phyloP scores from a whole-genome alignment of 2,113 vertebrate species.

The Heloderma charlesbogerti region DNA sequence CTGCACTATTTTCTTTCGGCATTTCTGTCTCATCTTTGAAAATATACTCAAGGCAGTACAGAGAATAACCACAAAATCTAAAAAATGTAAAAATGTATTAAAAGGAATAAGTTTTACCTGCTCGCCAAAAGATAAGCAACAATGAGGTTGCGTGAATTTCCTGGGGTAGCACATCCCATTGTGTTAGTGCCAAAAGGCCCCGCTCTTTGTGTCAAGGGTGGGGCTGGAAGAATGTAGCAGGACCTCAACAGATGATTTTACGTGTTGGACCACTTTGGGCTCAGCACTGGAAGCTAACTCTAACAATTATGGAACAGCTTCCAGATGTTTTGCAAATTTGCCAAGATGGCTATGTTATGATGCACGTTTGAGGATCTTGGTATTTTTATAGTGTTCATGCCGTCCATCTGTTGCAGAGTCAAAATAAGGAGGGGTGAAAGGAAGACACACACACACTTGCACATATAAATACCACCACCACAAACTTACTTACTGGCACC shows the following conservation, averaged over 20 bases:
- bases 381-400: background rate
- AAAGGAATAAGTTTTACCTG: background rate
- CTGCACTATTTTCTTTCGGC: background rate
- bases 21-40: background rate
- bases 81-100: too few species aligned
- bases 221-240: background rate
- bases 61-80: background rate
- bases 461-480: background rate
- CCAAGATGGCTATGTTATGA: background rate
- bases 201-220: background rate
- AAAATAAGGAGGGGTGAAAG: background rate
- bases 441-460: background rate
- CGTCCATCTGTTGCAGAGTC: background rate
- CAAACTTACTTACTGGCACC: constrained; percentile 79
- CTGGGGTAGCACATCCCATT: background rate
- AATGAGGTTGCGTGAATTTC: background rate
- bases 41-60: background rate
- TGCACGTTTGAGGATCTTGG: background rate
- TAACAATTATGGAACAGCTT: background rate
- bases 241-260: background rate
- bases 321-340: background rate
- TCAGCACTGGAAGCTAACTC: background rate
- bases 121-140: background rate
- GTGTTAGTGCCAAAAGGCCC: background rate
- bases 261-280: background rate